Evolutionary conservation across 2,888 invertebrate species (phyloP), one percentile per base, ranked within the genome.

Genomic region (Eristalis tenax): DNA sequence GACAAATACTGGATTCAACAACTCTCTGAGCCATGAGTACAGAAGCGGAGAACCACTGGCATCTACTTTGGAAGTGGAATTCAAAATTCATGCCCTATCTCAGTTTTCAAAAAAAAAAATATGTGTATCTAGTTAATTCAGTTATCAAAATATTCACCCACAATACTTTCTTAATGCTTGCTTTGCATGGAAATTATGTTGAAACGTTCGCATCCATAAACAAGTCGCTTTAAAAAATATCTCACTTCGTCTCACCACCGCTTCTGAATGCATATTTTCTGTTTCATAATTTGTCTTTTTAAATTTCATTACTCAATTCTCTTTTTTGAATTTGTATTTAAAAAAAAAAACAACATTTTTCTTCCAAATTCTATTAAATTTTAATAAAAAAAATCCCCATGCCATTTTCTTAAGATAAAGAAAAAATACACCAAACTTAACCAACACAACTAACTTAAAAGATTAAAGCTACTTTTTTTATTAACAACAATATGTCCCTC

Each of bases 361-460:
- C 68, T 64, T 15, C 59, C 59, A 22, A 61, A 35, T 63, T 69
- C 26, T 65, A 40, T 57, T n/a, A n/a, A 43, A 43, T 5, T n/a
- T 43, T 43, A 0, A 26, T 61, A n/a, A 43, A 43, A 23, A 68
- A 32, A 15, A 59, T 57, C 50, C 38, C 64, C 65, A 43, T 63
- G 73, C 64, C 77, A 85, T 50, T 40, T 74, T 71, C 71, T 70
- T 65, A 61, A 74, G 68, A 32, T 32, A 32, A 32, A 32, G 32
- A 76, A 83, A 65, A 56, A 57, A 71, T 69, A 73, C 82, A 88
- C 73, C 5, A 59, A 77, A 61, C 65, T 68, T 68, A 79, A 71
- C 68, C 69, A 69, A 78, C 57, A 86, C 74, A 80, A 68, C 63
- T 38, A 28, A 66, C 80, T 50, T 50, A 32, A 56, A 61, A 35